Base-by-base conservation (phyloP, 2,113 vertebrate species). In the Pseudorhombus dupliciocellatus region DNA sequence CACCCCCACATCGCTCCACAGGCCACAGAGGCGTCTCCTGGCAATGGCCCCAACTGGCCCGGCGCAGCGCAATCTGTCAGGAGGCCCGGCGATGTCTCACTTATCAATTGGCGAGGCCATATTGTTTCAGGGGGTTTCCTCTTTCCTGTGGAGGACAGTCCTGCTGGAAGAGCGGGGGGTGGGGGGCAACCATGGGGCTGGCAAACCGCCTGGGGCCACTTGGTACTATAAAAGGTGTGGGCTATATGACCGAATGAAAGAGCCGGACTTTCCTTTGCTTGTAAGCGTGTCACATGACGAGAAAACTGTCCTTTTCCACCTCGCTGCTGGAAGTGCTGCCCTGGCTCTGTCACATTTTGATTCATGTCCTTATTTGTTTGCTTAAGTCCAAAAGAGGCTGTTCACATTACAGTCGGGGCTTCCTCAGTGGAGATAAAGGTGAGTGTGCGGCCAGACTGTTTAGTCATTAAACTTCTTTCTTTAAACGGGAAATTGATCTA, bases 121-220 rank as follows among this genome's bases (percentile, higher is more conserved):
- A 90, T 92, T 94, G 77, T 93, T 92, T 92, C 90, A 90, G 89
- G 66, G 84, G 68, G 88, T 85, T 93, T 93, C 92, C 92, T 92
- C 81, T 91, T 93, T 93, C 93, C 92, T 92, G 88, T 70, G 40
- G 42, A 73, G 84, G 75, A 79, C 84, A 67, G 77, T 77, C 53
- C 67, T 76, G 66, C 59, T 66, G 67, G 20, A 9, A n/a, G n/a
- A n/a, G n/a, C n/a, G n/a, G 31, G 37, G 57, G n/a, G 31, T 34
- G 56, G 64, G 54, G 69, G 61, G 31, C 56, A 61, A 61, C 10
- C 67, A 63, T 22, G 30, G 67, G 73, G 79, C 60, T 61, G 8
- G 53, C 52, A 70, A 69, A 68, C 66, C 55, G n/a, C 75, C 59
- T 46, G 69, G 57, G 80, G 58, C 64, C 66, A 75, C 54, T 44